A percentile compares a stretch with the other conserved stretches of the same genome.
phyloP scores from a whole-genome alignment of 2,797 vertebrate species.

The Meda fulgida region DNA sequence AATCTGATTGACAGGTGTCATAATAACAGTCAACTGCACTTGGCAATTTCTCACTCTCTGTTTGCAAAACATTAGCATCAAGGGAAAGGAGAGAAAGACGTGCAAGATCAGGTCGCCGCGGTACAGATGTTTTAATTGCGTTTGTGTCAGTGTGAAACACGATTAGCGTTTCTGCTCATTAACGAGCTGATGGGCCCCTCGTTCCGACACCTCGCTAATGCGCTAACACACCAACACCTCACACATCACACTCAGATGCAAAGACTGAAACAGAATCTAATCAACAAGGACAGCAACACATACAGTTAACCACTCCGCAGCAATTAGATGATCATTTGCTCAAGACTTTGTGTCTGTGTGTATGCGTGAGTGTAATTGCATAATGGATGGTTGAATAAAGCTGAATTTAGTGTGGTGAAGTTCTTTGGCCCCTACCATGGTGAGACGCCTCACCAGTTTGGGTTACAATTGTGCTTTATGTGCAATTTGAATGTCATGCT shows the following conservation, averaged over 20 bases:
- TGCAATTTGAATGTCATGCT: not conserved
- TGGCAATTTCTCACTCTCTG: constrained; percentile 41
- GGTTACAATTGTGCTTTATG: not conserved
- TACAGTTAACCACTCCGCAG: constrained; percentile 59
- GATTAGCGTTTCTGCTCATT: constrained; percentile 77
- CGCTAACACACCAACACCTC: constrained; percentile 58
- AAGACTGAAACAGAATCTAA: constrained; percentile 63
- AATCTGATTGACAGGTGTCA: constrained; percentile 24
- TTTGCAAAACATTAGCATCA: constrained; percentile 56
- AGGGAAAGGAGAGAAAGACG: constrained; percentile 9
- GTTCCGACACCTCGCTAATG: constrained; percentile 57
- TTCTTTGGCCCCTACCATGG: constrained; percentile 3
- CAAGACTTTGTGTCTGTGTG: constrained; percentile 47
- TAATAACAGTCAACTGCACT: not conserved
- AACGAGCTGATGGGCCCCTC: constrained; percentile 73
- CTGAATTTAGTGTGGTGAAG: constrained; percentile 19
- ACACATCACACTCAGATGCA: constrained; percentile 53
- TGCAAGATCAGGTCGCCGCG: constrained; percentile 53
- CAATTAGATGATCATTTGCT: constrained; percentile 64
- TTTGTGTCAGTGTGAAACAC: constrained; percentile 78
- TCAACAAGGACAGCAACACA: constrained; percentile 60
- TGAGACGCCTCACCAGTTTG: not conserved
- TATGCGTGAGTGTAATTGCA: constrained; percentile 36
- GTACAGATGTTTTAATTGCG: constrained; percentile 77
- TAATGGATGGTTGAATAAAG: constrained; percentile 38